Percentiles rank a stretch among this genome's conserved stretches.
Conservation (phyloP, 2,888 invertebrate species). For the Epirrhoe tristata region DNA sequence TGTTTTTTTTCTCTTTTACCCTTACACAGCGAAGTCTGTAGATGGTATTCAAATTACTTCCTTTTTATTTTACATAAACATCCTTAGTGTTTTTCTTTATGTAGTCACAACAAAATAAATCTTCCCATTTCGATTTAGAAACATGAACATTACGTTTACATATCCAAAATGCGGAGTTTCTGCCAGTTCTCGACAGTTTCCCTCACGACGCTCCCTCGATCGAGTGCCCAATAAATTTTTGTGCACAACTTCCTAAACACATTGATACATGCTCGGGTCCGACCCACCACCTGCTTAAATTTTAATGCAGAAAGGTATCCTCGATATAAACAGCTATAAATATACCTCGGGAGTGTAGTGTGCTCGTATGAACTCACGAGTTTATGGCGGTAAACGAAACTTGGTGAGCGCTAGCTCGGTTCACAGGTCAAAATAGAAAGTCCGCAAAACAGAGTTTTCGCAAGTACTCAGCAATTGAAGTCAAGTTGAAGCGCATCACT, state of each 20-base stretch:
- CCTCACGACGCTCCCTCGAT: constrained; percentile 42
- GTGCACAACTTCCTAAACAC: constrained; percentile 49
- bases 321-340: constrained; percentile 31
- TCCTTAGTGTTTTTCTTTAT: background rate
- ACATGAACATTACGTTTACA: constrained; percentile 36
- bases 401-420: constrained; percentile 37
- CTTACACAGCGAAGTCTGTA: background rate
- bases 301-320: constrained; percentile 48
- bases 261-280: constrained; percentile 46
- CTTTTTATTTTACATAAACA: background rate
- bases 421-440: constrained; percentile 42
- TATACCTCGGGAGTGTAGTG: constrained; percentile 34
- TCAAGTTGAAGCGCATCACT: background rate
- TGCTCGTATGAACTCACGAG: constrained; percentile 39
- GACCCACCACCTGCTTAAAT: constrained; percentile 48
- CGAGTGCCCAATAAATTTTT: constrained; percentile 47
- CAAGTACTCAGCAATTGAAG: background rate
- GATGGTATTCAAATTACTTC: background rate
- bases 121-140: constrained; percentile 24
- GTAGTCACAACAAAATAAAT: constrained; percentile 10
- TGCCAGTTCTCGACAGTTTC: constrained; percentile 38
- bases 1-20: constrained; percentile 3
- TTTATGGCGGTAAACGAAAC: constrained; percentile 40
- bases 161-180: constrained; percentile 29
- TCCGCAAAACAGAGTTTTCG: constrained; percentile 31